Evolutionary conservation across 2,113 vertebrate genomes (phyloP).

Genomic region (Colaptes auratus): DNA sequence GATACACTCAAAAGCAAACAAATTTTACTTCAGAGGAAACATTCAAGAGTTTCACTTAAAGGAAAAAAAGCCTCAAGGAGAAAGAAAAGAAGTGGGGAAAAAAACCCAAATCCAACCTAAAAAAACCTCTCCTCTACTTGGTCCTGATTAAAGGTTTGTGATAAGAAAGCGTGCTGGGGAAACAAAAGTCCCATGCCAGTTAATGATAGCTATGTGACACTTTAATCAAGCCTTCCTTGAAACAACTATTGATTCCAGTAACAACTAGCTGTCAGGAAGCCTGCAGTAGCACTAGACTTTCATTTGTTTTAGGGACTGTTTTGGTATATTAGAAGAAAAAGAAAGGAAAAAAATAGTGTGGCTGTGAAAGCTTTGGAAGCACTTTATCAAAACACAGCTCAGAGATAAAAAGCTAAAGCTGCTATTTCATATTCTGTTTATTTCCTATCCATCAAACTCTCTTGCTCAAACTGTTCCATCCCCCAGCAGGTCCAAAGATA

Average conservation of each 20-base stretch:
- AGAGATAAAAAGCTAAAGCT: not conserved
- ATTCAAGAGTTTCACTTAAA: not conserved
- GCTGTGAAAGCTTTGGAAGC: not conserved
- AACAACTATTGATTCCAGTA: not conserved
- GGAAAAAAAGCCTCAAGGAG: not conserved
- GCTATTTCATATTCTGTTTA: not conserved
- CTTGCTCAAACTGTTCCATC: not conserved
- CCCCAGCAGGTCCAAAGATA: not conserved
- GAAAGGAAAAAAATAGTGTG: not conserved
- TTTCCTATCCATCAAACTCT: not conserved
- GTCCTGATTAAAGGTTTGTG: not conserved
- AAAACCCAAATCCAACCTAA: too few species aligned
- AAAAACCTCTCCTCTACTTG: not conserved
- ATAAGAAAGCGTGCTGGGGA: conserved; percentile 8
- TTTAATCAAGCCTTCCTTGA: conserved; percentile 4
- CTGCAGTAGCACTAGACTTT: not conserved
- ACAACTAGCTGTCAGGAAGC: not conserved
- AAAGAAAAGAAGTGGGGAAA: not conserved
- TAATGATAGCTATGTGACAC: not conserved
- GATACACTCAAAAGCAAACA: not conserved
- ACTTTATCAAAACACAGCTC: not conserved
- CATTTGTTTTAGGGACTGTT: not conserved
- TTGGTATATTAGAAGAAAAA: not conserved
- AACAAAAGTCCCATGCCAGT: conserved; percentile 30
- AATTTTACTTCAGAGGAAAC: not conserved